Percentiles rank a stretch among this genome's conserved stretches.
phyloP scores from a whole-genome alignment of 1,140 invertebrate genomes.

The Drosophila simulans region DNA sequence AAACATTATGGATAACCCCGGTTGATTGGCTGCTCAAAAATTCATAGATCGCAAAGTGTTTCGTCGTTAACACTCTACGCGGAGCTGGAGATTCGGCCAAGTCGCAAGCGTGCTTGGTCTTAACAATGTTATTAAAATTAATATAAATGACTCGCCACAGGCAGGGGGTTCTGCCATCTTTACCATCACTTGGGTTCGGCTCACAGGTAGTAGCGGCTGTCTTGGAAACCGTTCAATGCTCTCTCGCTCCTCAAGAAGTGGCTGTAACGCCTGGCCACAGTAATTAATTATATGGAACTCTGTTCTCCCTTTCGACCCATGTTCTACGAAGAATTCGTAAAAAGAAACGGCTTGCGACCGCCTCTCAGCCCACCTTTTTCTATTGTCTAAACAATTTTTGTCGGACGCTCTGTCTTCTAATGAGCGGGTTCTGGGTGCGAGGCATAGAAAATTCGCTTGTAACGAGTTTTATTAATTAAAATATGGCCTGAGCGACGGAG shows the following conservation, averaged over 20 bases:
- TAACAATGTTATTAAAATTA: slow-evolving; percentile 84
- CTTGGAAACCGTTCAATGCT: slow-evolving; percentile 63
- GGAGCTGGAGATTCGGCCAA: slow-evolving; percentile 8
- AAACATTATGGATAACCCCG: slow-evolving; percentile 3
- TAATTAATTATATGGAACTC: slow-evolving; percentile 73
- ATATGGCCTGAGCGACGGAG: slow-evolving; percentile 22
- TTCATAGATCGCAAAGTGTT: slow-evolving; percentile 78
- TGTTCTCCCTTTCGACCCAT: not conserved
- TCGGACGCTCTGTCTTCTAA: slow-evolving; percentile 35
- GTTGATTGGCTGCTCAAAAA: slow-evolving; percentile 72
- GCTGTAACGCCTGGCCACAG: slow-evolving; percentile 53
- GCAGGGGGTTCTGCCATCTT: slow-evolving; percentile 25
- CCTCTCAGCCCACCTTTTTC: slow-evolving; percentile 4
- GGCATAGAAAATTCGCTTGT: slow-evolving; percentile 43
- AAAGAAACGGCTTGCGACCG: slow-evolving; percentile 17
- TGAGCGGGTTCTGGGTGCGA: slow-evolving; percentile 51
- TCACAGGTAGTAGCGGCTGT: slow-evolving; percentile 42
- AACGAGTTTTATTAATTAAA: slow-evolving; percentile 75
- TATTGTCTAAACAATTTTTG: slow-evolving; percentile 18
- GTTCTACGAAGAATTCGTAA: slow-evolving; percentile 31
- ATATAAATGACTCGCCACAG: slow-evolving; percentile 70
- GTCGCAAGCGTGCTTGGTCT: slow-evolving; percentile 38
- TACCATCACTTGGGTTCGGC: slow-evolving; percentile 1
- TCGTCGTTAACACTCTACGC: slow-evolving; percentile 69
- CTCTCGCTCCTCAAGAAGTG: slow-evolving; percentile 20